These are phyloP conservation scores for Myotis brandtii DNA, from an alignment of 2,113 vertebrate genomes.

Conservation along the genomic window DNA sequence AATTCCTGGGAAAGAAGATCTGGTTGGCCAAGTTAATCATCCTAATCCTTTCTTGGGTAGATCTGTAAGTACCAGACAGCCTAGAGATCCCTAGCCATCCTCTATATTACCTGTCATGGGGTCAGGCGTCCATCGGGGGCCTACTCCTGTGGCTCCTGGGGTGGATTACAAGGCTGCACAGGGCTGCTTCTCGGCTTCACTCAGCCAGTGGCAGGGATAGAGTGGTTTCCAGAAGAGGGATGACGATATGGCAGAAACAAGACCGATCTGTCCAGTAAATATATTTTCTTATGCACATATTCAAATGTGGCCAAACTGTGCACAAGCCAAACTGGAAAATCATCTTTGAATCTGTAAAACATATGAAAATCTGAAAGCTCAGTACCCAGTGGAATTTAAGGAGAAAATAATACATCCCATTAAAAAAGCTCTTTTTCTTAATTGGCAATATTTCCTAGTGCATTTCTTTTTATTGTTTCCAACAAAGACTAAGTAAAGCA, in stretches of 20 bases:
- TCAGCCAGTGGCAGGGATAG: not conserved
- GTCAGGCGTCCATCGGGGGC: not conserved
- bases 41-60: not conserved
- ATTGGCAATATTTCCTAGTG: conserved; percentile 72
- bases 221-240: not conserved
- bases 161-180: not conserved
- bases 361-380: conserved; percentile 68
- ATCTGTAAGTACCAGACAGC: not conserved
- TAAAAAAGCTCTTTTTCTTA: conserved; percentile 68
- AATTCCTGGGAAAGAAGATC: not conserved
- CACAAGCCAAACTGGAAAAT: conserved; percentile 60
- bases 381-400: conserved; percentile 66
- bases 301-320: conserved; percentile 63
- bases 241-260: not conserved
- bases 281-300: conserved; percentile 71
- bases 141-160: not conserved
- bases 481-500: conserved; percentile 69
- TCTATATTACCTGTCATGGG: not conserved
- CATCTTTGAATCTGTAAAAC: conserved; percentile 66
- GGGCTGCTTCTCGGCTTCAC: not conserved
- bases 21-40: not conserved
- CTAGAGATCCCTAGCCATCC: not conserved
- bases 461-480: conserved; percentile 74
- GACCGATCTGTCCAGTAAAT: conserved; percentile 41
- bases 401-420: conserved; percentile 66